phyloP scores from a whole-genome alignment of 2,113 vertebrate genomes.

The Shinisaurus crocodilurus region DNA sequence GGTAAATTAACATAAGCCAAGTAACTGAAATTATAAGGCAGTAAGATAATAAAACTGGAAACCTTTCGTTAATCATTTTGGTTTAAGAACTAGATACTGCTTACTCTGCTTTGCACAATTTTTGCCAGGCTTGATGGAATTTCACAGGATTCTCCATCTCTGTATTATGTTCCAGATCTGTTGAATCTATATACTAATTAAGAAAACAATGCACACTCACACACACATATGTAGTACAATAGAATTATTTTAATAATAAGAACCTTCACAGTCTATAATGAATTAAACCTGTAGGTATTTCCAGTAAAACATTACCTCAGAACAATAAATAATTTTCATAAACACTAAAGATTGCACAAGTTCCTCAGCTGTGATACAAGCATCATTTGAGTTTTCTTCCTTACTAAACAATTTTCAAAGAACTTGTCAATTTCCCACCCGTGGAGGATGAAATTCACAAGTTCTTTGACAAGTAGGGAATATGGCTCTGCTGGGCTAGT shows the following conservation, averaged over 20 bases:
- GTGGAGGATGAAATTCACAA: background rate
- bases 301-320: background rate
- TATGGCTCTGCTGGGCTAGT: too few species aligned
- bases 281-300: background rate
- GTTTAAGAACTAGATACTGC: constrained; percentile 39
- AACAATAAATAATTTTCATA: background rate
- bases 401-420: background rate
- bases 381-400: background rate
- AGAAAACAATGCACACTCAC: constrained; percentile 17
- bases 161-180: constrained; percentile 75
- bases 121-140: constrained; percentile 84
- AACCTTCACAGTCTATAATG: background rate
- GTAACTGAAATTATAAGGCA: background rate
- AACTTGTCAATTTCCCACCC: background rate
- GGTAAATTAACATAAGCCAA: background rate
- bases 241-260: background rate
- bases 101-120: constrained; percentile 84
- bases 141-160: constrained; percentile 79
- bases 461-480: too few species aligned
- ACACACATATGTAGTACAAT: background rate
- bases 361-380: background rate
- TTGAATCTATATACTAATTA: constrained; percentile 81
- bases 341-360: background rate
- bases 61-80: background rate
- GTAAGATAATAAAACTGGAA: background rate